Evolutionary conservation across 2,797 vertebrate genomes (phyloP).

Genomic region (Cottoperca gobio): DNA sequence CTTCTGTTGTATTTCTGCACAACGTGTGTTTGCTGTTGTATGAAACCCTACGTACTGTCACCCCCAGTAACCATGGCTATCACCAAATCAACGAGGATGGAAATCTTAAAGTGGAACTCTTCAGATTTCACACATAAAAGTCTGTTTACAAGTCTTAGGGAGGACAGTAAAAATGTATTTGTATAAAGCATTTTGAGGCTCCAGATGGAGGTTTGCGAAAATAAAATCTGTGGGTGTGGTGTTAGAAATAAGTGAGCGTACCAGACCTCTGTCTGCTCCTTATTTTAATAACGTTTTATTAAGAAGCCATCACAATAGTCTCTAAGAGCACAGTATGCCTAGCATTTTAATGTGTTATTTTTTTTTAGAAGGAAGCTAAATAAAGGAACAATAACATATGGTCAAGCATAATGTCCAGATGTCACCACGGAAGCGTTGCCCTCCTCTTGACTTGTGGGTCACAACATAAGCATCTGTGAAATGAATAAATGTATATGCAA

Average conservation of each 20-base stretch:
- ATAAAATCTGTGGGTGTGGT: not conserved
- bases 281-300: slow-evolving; percentile 10
- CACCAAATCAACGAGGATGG: not conserved
- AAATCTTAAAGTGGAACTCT: not conserved
- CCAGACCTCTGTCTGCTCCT: not conserved
- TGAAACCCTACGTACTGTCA: not conserved
- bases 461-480: slow-evolving; percentile 59
- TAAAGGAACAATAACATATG: slow-evolving; percentile 55
- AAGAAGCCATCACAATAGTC: not conserved
- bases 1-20: not conserved
- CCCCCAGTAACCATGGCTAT: not conserved
- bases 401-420: slow-evolving; percentile 51
- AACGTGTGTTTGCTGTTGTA: not conserved
- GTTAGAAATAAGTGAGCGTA: not conserved
- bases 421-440: slow-evolving; percentile 44
- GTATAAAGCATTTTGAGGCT: not conserved
- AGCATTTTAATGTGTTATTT: slow-evolving; percentile 27
- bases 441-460: slow-evolving; percentile 57
- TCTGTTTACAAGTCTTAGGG: not conserved
- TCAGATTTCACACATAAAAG: slow-evolving; percentile 9
- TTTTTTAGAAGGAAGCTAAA: slow-evolving; percentile 30
- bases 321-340: not conserved
- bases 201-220: not conserved
- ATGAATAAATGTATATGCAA: slow-evolving; percentile 57
- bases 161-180: not conserved